A percentile compares a stretch with the other conserved stretches of the same genome.
Conservation (phyloP, 2,113 vertebrate species). For the Mungos mungo region DNA sequence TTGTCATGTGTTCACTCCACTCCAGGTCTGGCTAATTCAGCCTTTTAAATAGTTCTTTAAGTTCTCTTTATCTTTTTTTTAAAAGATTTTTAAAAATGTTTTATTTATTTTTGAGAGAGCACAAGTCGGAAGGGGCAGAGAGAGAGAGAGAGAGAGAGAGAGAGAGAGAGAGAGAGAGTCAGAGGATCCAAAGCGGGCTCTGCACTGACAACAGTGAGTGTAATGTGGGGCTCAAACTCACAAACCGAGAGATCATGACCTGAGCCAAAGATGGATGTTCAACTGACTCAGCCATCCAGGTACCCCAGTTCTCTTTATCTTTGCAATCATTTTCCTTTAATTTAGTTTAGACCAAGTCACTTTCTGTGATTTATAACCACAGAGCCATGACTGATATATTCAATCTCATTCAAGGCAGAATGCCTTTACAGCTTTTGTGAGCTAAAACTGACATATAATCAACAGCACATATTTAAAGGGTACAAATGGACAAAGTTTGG, state of each 20-base stretch:
- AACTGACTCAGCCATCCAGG: no score
- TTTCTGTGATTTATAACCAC: slow-evolving; percentile 7
- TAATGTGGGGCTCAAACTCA: no score
- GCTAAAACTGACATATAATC: background rate
- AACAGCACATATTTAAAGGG: background rate
- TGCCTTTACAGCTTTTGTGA: background rate
- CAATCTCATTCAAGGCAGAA: background rate
- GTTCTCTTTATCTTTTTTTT: background rate
- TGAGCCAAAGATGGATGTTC: no score
- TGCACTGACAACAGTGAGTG: no score
- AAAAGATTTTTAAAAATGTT: no score
- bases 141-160: no score
- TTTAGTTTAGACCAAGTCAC: background rate
- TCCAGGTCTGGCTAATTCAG: background rate
- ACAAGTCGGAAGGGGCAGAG: no score
- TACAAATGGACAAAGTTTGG: background rate
- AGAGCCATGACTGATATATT: background rate
- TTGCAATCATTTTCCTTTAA: slow-evolving; percentile 3
- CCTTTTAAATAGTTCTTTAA: background rate
- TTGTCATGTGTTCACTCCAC: background rate
- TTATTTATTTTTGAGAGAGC: no score
- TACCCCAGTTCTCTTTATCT: background rate
- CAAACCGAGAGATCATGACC: no score
- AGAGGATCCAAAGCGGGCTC: no score
- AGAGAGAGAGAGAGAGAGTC: no score